Evolutionary conservation across 2,888 invertebrate species (phyloP), one percentile per base, ranked within the genome.

Genomic region (Drosophila barbarae): DNA sequence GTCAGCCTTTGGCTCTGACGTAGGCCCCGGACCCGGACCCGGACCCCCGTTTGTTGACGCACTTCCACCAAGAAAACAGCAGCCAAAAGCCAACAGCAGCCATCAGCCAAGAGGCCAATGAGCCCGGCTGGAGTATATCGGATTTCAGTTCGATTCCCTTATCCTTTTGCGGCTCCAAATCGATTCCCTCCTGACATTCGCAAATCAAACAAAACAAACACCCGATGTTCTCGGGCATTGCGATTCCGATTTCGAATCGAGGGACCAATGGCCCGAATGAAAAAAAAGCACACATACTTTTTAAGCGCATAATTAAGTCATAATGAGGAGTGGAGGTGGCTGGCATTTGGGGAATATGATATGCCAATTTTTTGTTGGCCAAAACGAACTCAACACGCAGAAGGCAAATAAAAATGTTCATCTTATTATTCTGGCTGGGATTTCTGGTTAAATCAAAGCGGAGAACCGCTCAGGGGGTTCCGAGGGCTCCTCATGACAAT

Each of bases 231-330:
- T 26, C n/a, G 21, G 15, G 15, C 15, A 39, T 12, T 42, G n/a
- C 30, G n/a, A 53, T 44, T 42, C 36, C 15, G 21, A 53, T 41
- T 32, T 21, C 60, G 18, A 41, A 18, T 9, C 46, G 36, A 59
- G 50, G 73, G 61, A 64, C 58, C 69, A 79, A 70, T 82, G 59
- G 51, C 61, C 51, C 55, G 64, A 50, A 41, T 59, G 9, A 42
- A 42, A 56, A 58, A 71, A 67, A 71, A 72, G 71, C 71, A 68
- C 60, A 60, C 32, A 69, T 34, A 39, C 61, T 74, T 72, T 66
- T 77, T 60, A 74, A 75, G 74, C 80, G 77, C 85, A 83, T 86
- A 84, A 84, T 84, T 86, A 84, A 86, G 76, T 85, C 81, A 80
- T 80, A 80, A 86, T 68, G 70, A 71, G 63, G 39, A 76, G 72